Conservation (phyloP, 2,888 invertebrate genomes). For the Polyommatus icarus region DNA sequence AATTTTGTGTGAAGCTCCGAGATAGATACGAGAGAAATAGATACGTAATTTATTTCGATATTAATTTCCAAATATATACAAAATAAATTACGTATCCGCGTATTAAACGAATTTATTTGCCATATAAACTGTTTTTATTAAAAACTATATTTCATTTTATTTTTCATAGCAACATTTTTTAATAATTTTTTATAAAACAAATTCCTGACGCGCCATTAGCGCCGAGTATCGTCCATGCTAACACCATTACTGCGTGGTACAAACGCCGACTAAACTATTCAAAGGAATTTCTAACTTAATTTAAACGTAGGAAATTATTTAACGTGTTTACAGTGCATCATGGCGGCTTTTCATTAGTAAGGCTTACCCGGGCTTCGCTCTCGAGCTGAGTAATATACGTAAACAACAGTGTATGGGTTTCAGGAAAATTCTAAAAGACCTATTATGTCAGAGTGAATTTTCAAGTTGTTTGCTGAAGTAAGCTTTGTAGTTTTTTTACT, state of each 20-base stretch:
- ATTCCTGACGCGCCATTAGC: background rate
- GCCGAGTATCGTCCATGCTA: background rate
- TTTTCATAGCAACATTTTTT: no score
- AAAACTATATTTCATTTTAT: no score
- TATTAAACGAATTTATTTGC: no score
- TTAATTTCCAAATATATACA: no score
- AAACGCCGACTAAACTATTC: constrained; percentile 9
- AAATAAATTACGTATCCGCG: no score
- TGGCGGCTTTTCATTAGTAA: constrained; percentile 27
- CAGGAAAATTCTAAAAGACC: constrained; percentile 24
- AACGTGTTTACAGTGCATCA: constrained; percentile 27
- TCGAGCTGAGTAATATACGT: constrained; percentile 24
- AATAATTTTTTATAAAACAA: background rate
- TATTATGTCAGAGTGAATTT: constrained; percentile 17
- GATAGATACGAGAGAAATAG: no score
- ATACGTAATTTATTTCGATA: no score
- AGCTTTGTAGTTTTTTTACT: background rate
- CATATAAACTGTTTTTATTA: no score
- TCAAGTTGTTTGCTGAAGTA: background rate
- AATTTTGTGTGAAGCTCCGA: no score
- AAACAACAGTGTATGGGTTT: constrained; percentile 28
- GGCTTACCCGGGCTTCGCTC: constrained; percentile 23
- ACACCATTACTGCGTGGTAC: background rate
- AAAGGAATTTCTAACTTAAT: constrained; percentile 23
- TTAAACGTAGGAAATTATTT: constrained; percentile 27